phyloP scores from a whole-genome alignment of 2,888 invertebrate genomes.

The Augiades crinisus region DNA sequence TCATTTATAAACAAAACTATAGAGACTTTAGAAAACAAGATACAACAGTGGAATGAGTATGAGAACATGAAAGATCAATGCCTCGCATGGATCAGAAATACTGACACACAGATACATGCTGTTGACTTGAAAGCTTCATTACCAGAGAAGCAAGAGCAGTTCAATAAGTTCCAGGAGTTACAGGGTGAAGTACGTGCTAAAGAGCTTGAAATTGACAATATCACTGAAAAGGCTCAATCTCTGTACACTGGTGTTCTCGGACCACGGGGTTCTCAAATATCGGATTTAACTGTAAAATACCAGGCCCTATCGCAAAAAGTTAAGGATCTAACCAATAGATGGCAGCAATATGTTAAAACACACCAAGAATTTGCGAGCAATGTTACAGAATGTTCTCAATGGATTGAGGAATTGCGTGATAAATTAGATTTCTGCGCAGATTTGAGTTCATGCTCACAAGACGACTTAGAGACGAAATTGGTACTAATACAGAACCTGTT shows the following conservation, averaged over 20 bases:
- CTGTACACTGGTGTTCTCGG: slow-evolving; percentile 88
- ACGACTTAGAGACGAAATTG: slow-evolving; percentile 92
- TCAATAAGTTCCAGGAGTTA: slow-evolving; percentile 88
- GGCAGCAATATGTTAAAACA: slow-evolving; percentile 94
- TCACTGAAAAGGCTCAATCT: slow-evolving; percentile 94
- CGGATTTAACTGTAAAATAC: slow-evolving; percentile 95
- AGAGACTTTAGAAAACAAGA: slow-evolving; percentile 89
- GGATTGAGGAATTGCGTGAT: slow-evolving; percentile 91
- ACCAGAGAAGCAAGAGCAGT: slow-evolving; percentile 91
- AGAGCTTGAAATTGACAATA: slow-evolving; percentile 95
- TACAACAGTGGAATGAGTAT: slow-evolving; percentile 96
- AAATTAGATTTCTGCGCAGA: slow-evolving; percentile 95
- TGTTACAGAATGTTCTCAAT: slow-evolving; percentile 89
- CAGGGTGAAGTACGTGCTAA: slow-evolving; percentile 95
- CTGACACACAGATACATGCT: slow-evolving; percentile 93
- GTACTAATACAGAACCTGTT: slow-evolving; percentile 92
- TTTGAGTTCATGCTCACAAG: slow-evolving; percentile 89
- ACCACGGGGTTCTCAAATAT: slow-evolving; percentile 90
- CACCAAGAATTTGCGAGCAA: slow-evolving; percentile 94
- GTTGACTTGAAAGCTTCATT: slow-evolving; percentile 92
- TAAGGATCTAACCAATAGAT: slow-evolving; percentile 93
- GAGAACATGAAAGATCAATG: slow-evolving; percentile 93
- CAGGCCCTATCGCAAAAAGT: slow-evolving; percentile 94
- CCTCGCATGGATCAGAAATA: slow-evolving; percentile 92
- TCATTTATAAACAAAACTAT: slow-evolving; percentile 90